These are phyloP conservation scores for Irena cyanogastra DNA, from an alignment of 2,113 vertebrate genomes.

Conservation along the genomic window DNA sequence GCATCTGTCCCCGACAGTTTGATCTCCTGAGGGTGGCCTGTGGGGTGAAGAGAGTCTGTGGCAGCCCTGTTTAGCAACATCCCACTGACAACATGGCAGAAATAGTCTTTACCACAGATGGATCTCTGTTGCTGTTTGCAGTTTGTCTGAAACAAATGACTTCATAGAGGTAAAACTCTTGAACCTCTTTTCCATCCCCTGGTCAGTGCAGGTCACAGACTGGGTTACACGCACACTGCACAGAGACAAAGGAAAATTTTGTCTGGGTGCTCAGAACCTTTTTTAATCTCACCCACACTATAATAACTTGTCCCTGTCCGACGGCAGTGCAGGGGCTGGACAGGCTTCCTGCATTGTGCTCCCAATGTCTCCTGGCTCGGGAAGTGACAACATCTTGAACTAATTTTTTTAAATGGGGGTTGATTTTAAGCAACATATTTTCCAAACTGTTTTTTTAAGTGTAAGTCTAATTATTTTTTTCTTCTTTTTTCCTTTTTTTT, in stretches of 20 bases:
- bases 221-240: background rate
- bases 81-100: background rate
- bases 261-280: background rate
- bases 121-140: background rate
- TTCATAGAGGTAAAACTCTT: background rate
- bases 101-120: background rate
- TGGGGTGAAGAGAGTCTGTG: background rate
- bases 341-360: constrained; percentile 14
- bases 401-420: constrained; percentile 46
- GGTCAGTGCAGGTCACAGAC: background rate
- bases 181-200: background rate
- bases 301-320: background rate
- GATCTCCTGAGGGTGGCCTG: background rate
- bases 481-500: background rate
- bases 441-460: constrained; percentile 15
- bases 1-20: background rate
- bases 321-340: background rate
- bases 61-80: background rate
- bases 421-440: constrained; percentile 49
- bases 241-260: background rate
- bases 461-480: background rate
- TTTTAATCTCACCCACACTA: background rate
- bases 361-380: constrained; percentile 18
- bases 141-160: background rate
- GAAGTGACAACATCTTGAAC: constrained; percentile 63